These are phyloP conservation scores for Streblospio benedicti DNA, from an alignment of 1,140 invertebrate species.

Conservation along the genomic window DNA sequence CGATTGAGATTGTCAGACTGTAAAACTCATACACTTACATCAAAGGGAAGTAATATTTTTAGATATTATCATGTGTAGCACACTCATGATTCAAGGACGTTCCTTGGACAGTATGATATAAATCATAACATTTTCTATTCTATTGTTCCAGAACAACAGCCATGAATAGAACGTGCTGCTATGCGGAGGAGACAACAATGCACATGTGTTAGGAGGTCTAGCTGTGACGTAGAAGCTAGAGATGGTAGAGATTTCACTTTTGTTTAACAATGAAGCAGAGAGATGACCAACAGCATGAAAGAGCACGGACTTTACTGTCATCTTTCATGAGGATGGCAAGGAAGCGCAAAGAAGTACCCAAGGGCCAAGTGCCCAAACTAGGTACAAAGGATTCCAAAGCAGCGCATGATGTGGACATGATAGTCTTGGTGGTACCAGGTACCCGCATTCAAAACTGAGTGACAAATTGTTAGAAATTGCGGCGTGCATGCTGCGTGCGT, in stretches of 20 bases:
- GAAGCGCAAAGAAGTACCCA: slow-evolving; percentile 13
- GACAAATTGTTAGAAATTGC: slow-evolving; percentile 4
- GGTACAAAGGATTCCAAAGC: slow-evolving; percentile 22
- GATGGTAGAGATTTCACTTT: slow-evolving; percentile 26
- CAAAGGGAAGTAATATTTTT: too few relatives aligned
- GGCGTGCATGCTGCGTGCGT: too few relatives aligned
- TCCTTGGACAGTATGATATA: too few relatives aligned
- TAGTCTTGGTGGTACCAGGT: slow-evolving; percentile 25
- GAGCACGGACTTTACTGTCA: slow-evolving; percentile 22
- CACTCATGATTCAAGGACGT: too few relatives aligned
- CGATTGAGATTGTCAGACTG: too few relatives aligned
- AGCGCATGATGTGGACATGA: slow-evolving; percentile 17
- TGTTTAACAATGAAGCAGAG: slow-evolving; percentile 33
- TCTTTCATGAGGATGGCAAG: slow-evolving; percentile 22
- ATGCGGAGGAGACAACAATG: slow-evolving; percentile 33
- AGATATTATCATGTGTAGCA: too few relatives aligned
- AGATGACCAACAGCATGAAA: slow-evolving; percentile 26
- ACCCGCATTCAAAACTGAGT: slow-evolving; percentile 16
- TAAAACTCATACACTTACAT: too few relatives aligned
- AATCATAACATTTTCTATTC: too few relatives aligned
- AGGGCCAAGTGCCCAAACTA: slow-evolving; percentile 10
- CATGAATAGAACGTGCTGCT: slow-evolving; percentile 23
- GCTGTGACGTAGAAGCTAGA: slow-evolving; percentile 25
- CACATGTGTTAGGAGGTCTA: slow-evolving; percentile 30
- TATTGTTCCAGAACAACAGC: too few relatives aligned